Base-by-base conservation (phyloP, 1,140 invertebrate genomes). In the Drosophila dunni region DNA sequence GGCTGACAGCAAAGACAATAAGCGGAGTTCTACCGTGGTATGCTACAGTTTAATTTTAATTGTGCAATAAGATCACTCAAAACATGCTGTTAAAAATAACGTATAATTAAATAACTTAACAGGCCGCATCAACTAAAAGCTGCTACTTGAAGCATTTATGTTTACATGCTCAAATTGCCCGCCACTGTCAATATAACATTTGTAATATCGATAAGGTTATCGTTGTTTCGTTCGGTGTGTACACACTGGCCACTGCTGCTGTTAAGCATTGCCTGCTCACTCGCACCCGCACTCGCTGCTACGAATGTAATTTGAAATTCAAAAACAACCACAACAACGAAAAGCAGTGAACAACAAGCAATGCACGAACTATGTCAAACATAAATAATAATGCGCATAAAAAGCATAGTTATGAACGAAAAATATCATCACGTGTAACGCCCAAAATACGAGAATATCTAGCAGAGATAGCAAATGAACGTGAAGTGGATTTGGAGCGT, bases 391-490 rank as follows among this genome's bases (percentile, higher is more conserved):
- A n/a, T 51, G 13, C 17, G n/a, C 44, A 63, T 51, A 61, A 57
- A 51, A 63, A 64, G 10, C 44, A 63, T n/a, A 71, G 68, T 69
- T 65, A 78, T 83, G 50, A 69, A 4, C 36, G 20, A 15, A 63
- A 64, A 7, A 38, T 67, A 7, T 38, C 73, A 7, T 71, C 73
- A 48, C 73, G 73, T 9, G n/a, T 71, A 13, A 75, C 73, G 24
- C 67, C 67, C 29, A 75, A 71, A 20, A 61, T 75, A 56, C 45
- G 54, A 24, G 73, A 75, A 56, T 75, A 75, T 54, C 56, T 75
- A 6, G 67, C 67, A 0, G 62, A 58, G 13, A 10, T 62, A 15
- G 56, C 73, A 3, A 57, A 56, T 24, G 67, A 78, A 3, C 61
- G 60, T 9, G 70, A 74, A 33, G 2, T 9, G 42, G 66, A 65